Evolutionary conservation across 1,140 invertebrate genomes (phyloP).

Genomic region (Acyrthosiphon pisum): DNA sequence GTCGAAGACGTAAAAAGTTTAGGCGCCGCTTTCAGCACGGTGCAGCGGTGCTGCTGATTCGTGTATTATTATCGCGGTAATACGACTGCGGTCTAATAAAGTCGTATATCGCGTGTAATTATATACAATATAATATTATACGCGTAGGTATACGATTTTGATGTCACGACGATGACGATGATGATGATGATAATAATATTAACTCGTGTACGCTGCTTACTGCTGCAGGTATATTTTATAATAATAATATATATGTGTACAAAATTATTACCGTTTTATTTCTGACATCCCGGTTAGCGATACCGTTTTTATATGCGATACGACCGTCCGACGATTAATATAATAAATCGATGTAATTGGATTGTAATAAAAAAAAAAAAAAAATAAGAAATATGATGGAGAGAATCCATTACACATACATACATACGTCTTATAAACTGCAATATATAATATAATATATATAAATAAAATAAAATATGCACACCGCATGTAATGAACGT

Average conservation of each 20-base stretch:
- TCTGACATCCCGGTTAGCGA: background rate
- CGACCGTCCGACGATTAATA: background rate
- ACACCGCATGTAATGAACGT: background rate
- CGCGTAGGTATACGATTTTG: background rate
- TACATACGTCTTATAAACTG: background rate
- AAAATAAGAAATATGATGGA: background rate
- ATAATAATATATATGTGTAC: background rate
- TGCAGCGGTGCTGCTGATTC: too few relatives aligned
- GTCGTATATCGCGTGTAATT: background rate
- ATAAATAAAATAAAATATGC: background rate
- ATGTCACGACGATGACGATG: background rate
- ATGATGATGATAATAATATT: background rate
- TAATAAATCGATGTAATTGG: conserved; percentile 43
- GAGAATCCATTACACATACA: background rate
- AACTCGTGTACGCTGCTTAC: too few relatives aligned
- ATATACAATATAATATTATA: background rate
- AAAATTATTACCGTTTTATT: background rate
- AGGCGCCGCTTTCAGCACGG: background rate
- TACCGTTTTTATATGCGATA: background rate
- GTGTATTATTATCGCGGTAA: background rate
- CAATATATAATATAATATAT: background rate
- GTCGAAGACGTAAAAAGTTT: background rate
- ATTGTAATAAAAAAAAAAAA: background rate
- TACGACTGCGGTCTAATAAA: background rate
- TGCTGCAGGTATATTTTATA: background rate